A percentile compares a stretch with the other conserved stretches of the same genome.
Evolutionary conservation across 2,113 vertebrate species (phyloP).

Genomic region (Oxygymnocypris stewartii): DNA sequence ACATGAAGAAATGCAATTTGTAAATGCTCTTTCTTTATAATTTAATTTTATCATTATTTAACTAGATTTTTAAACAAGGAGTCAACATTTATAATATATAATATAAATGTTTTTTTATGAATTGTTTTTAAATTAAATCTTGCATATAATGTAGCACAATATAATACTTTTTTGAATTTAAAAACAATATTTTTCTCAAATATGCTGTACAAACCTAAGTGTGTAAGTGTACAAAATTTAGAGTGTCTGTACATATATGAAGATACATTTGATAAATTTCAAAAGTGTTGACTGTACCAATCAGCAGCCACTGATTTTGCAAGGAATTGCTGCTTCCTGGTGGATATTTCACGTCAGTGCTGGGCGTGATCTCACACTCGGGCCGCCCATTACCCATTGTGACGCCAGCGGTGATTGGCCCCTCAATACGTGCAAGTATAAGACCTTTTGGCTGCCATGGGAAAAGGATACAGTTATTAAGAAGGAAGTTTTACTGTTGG

Average conservation of each 20-base stretch:
- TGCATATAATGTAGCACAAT: neutral
- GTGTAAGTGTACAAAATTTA: neutral
- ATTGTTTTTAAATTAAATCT: neutral
- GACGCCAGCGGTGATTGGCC: constrained; percentile 86
- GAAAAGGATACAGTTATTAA: constrained; percentile 34
- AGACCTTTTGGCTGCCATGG: constrained; percentile 84
- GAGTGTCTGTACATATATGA: neutral
- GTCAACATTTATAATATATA: neutral
- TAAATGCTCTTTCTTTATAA: neutral
- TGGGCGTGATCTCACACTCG: constrained; percentile 89
- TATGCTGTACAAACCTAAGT: neutral
- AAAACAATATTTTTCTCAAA: neutral
- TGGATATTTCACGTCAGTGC: constrained; percentile 88
- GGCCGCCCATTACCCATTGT: constrained; percentile 81
- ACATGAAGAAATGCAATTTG: neutral
- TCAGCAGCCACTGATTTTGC: constrained; percentile 92
- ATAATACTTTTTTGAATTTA: neutral
- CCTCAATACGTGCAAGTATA: constrained; percentile 82
- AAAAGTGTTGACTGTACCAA: constrained; percentile 74
- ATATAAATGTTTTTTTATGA: neutral
- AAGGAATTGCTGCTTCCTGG: constrained; percentile 80
- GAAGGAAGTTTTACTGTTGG: neutral
- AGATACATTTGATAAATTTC: neutral
- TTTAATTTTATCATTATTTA: neutral
- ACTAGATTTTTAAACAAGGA: neutral